Percentiles rank a stretch among this genome's conserved stretches.
phyloP scores from a whole-genome alignment of 2,888 invertebrate genomes.

The Drosophila imparisetae region DNA sequence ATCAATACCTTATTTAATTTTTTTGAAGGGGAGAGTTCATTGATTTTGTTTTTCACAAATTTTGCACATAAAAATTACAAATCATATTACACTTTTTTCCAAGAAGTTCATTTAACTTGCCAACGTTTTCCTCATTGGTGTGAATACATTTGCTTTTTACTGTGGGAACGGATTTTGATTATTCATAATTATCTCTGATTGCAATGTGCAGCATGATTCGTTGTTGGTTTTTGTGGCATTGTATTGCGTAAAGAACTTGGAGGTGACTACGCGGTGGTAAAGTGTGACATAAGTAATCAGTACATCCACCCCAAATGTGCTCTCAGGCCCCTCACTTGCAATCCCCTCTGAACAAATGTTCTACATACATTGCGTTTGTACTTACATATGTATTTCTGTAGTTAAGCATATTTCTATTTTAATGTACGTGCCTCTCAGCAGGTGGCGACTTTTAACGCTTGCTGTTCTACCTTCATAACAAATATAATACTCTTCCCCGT shows the following conservation, averaged over 20 bases:
- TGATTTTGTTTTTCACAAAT: conserved; percentile 36
- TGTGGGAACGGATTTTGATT: conserved; percentile 36
- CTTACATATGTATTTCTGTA: conserved; percentile 6
- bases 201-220: background rate
- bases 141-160: conserved; percentile 20
- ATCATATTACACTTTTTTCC: conserved; percentile 56
- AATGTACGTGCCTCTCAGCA: conserved; percentile 41
- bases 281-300: background rate
- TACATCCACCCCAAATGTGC: background rate
- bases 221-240: background rate
- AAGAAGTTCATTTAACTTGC: conserved; percentile 66
- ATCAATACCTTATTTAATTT: background rate
- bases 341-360: background rate
- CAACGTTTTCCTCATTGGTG: conserved; percentile 32
- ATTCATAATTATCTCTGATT: background rate
- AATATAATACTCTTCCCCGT: conserved; percentile 37
- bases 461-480: conserved; percentile 38
- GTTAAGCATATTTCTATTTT: background rate
- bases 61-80: conserved; percentile 25
- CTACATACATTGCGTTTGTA: conserved; percentile 1
- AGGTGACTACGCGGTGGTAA: background rate
- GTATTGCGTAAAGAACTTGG: background rate
- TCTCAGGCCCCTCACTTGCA: background rate
- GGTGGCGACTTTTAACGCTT: conserved; percentile 54
- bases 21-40: conserved; percentile 52